Base-by-base conservation (phyloP, 2,113 vertebrate species). In the Bos indicus region DNA sequence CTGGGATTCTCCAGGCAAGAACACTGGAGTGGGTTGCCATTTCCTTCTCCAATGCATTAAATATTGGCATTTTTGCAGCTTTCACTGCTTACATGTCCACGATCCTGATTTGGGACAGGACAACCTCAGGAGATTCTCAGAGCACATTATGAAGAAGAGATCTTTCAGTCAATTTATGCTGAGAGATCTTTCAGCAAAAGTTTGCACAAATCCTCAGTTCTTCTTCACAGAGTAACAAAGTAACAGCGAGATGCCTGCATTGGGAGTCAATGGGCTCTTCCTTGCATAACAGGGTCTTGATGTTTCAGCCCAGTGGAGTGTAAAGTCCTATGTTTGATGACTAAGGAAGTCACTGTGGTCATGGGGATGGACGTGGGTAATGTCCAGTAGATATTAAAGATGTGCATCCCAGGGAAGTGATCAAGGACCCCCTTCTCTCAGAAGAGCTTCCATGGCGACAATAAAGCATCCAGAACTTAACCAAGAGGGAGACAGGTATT, bases 381-480 rank as follows among this genome's bases (percentile, higher is more conserved):
- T 14, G 3, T 28, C 64, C 21, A 21, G 33, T 0, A 40, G 8
- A 14, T 7, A 2, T 3, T 28, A 28, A 52, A 1, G 21, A 0
- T 25, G 5, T 9, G 7, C 62, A 33, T 12, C 77, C 17, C 21
- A 62, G 4, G 2, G 2, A 56, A 14, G 13, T 6, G 4, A 16
- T 6, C 26, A 36, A 36, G 36, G 40, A 2, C 7, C 13, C 13
- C 14, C 3, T 28, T 33, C 30, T 59, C 11, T 19, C 51, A 43
- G 51, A n/a, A 7, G 4, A 21, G 2, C 28, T 56, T 30, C n/a
- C 56, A 25, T 64, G 54, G 43, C 12, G 33, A 64, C 36, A 71
- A 54, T 4, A n/a, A 30, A 54, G 54, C n/a, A 46, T 33, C 59
- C 14, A 15, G 25, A 15, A 46, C 10, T n/a, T 19, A 14, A 5